A percentile compares a stretch with the other conserved stretches of the same genome.
phyloP scores from a whole-genome alignment of 1,140 invertebrate genomes.

The Drosophila pruinosa region DNA sequence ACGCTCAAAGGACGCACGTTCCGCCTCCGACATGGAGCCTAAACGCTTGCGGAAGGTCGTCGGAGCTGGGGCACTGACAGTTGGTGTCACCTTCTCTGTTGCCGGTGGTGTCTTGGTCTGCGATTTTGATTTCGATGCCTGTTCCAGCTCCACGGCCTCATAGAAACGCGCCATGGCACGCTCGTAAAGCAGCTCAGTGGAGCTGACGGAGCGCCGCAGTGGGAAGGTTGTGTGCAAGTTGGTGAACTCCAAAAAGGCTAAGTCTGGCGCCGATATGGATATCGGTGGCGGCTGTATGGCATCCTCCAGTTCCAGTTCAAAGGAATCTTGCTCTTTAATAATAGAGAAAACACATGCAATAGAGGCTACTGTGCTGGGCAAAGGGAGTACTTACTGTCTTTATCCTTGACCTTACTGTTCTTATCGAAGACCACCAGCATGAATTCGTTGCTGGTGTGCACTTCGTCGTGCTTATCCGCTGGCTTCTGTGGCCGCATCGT shows the following conservation, averaged over 20 bases:
- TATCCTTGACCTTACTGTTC: conserved; percentile 83
- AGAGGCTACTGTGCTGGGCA: too few species aligned
- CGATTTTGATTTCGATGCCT: conserved; percentile 85
- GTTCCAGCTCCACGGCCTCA: conserved; percentile 88
- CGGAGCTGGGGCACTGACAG: neutral
- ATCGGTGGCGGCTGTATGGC: conserved; percentile 88
- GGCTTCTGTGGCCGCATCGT: conserved; percentile 39
- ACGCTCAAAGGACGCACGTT: conserved; percentile 72
- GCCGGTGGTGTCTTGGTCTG: conserved; percentile 70
- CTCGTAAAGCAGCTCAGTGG: conserved; percentile 91
- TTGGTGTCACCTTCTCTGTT: conserved; percentile 34
- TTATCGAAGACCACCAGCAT: conserved; percentile 90
- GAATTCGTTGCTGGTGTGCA: conserved; percentile 87
- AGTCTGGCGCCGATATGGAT: conserved; percentile 90
- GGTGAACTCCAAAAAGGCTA: conserved; percentile 84
- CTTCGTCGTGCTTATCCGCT: conserved; percentile 75
- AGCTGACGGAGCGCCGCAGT: conserved; percentile 88
- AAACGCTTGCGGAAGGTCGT: conserved; percentile 70
- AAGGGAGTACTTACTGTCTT: conserved; percentile 81
- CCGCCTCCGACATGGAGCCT: conserved; percentile 78
- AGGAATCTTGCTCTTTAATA: conserved; percentile 84
- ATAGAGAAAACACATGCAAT: neutral
- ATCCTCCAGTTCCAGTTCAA: conserved; percentile 86
- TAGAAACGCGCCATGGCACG: conserved; percentile 91
- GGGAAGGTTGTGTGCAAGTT: conserved; percentile 83